Percentiles rank a stretch among this genome's conserved stretches.
phyloP scores from a whole-genome alignment of 2,113 vertebrate genomes.

The Upupa epops region DNA sequence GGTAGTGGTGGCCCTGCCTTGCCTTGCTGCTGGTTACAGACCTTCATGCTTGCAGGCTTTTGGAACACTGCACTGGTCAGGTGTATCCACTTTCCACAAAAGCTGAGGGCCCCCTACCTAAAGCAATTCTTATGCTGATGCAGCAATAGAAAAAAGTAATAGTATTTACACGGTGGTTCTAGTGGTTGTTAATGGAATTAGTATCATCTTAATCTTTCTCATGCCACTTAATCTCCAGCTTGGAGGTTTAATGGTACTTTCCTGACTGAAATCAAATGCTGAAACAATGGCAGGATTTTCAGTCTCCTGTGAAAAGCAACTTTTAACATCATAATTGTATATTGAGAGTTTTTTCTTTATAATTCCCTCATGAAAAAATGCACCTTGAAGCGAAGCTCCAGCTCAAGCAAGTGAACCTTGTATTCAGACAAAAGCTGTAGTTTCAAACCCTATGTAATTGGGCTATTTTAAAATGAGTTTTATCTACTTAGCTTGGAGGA shows the following conservation, averaged over 20 bases:
- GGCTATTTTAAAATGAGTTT: background rate
- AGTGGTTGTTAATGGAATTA: background rate
- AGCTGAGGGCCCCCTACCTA: background rate
- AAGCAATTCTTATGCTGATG: background rate
- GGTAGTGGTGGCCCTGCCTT: background rate
- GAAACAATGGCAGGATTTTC: background rate
- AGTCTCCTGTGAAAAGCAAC: background rate
- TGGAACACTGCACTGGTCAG: background rate
- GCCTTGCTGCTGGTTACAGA: background rate
- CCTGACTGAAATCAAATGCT: background rate
- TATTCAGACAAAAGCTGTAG: background rate
- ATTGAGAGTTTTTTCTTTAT: background rate
- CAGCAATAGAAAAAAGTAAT: background rate
- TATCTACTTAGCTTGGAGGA: background rate
- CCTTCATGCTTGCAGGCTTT: background rate
- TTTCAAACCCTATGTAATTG: background rate
- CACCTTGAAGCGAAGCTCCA: background rate
- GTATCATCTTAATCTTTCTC: background rate
- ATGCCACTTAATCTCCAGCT: background rate
- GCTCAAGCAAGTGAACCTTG: background rate
- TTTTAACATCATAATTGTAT: background rate
- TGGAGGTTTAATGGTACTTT: background rate
- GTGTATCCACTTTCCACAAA: background rate
- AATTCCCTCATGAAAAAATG: background rate
- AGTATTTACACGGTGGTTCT: background rate